Evolutionary conservation across 1,140 invertebrate species (phyloP).

Genomic region (Lasioglossum baleicum): DNA sequence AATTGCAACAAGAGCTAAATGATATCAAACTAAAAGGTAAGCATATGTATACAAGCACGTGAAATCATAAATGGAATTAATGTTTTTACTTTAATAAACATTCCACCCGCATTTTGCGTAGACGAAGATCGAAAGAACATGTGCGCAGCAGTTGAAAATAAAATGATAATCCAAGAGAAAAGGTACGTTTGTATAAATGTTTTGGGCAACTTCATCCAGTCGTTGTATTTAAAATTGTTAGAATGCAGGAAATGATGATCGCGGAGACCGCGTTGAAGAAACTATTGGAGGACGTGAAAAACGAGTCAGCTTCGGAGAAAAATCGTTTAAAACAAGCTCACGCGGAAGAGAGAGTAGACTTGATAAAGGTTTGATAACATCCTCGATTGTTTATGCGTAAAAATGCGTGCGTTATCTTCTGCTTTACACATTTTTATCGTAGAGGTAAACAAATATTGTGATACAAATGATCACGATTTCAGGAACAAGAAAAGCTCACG

Average conservation of each 20-base stretch:
- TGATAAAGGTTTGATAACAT: slow-evolving; percentile 34
- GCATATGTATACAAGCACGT: no score
- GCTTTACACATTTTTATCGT: slow-evolving; percentile 21
- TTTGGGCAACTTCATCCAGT: neutral
- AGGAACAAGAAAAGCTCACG: slow-evolving; percentile 45
- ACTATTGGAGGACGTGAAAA: slow-evolving; percentile 26
- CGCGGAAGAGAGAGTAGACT: slow-evolving; percentile 41
- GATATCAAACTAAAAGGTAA: slow-evolving; percentile 21
- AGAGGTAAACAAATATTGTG: slow-evolving; percentile 2
- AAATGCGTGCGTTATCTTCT: slow-evolving; percentile 5
- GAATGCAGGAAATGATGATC: slow-evolving; percentile 39
- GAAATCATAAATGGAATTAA: neutral
- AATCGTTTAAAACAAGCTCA: slow-evolving; percentile 28
- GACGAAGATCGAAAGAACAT: slow-evolving; percentile 26
- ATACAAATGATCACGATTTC: slow-evolving; percentile 22
- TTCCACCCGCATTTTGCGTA: neutral
- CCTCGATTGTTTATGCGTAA: neutral
- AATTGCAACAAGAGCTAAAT: slow-evolving; percentile 24
- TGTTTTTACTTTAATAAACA: neutral
- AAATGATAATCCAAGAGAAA: slow-evolving; percentile 29
- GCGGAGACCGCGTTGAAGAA: slow-evolving; percentile 29
- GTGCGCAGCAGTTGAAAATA: slow-evolving; percentile 17
- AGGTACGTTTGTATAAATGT: slow-evolving; percentile 39
- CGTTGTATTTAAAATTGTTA: slow-evolving; percentile 12
- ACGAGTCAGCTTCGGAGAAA: slow-evolving; percentile 32